Conservation (phyloP, 1,140 invertebrate species). For the Leptinotarsa texana region DNA sequence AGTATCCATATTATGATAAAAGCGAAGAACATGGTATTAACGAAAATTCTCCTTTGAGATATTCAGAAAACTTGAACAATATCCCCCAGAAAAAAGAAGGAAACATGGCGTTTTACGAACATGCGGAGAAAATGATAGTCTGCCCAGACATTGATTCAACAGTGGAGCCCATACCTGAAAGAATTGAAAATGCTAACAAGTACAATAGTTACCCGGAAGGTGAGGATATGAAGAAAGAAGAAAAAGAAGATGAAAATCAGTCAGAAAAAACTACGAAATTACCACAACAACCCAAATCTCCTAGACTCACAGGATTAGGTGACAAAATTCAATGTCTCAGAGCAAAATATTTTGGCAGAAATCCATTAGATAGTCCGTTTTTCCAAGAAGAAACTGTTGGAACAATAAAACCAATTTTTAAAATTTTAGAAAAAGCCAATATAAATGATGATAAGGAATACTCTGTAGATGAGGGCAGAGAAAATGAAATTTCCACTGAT, state of each 20-base stretch:
- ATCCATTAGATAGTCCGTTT: conserved; percentile 75
- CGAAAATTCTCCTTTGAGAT: conserved; percentile 63
- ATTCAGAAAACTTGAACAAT: conserved; percentile 62
- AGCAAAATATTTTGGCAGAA: conserved; percentile 71
- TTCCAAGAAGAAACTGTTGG: conserved; percentile 63
- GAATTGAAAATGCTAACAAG: conserved; percentile 56
- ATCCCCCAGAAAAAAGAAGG: conserved; percentile 62
- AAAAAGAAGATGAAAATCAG: conserved; percentile 40
- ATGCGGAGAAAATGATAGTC: conserved; percentile 50
- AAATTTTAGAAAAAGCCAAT: conserved; percentile 12
- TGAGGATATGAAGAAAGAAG: conserved; percentile 32
- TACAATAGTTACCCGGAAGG: conserved; percentile 49
- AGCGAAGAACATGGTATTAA: conserved; percentile 44
- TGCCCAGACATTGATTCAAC: conserved; percentile 60
- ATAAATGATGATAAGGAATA: background rate
- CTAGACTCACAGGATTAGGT: conserved; percentile 62
- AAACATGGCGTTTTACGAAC: conserved; percentile 65
- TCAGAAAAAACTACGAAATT: background rate
- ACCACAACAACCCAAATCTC: conserved; percentile 34
- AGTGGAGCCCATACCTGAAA: conserved; percentile 60
- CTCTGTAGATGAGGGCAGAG: too few species aligned
- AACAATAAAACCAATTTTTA: conserved; percentile 41
- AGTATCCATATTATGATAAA: conserved; percentile 49
- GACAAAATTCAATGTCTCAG: conserved; percentile 77
- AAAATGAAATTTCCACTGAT: background rate